Evolutionary conservation across 2,797 vertebrate genomes (phyloP).

Genomic region (Nothura maculosa): DNA sequence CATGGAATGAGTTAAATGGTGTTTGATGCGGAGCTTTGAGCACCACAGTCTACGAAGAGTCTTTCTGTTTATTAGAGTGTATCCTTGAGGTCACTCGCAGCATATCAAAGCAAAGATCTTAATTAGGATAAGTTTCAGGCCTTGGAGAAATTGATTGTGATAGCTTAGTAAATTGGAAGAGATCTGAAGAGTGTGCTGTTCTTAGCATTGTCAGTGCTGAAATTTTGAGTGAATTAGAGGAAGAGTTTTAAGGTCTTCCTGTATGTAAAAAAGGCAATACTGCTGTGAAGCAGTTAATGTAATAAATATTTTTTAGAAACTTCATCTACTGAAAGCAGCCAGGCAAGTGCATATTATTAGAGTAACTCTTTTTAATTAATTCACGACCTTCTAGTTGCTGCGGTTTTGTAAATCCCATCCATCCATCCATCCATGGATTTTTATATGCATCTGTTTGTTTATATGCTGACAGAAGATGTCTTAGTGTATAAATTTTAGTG

Average conservation of each 20-base stretch:
- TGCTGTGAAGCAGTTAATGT: constrained; percentile 46
- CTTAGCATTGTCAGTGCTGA: constrained; percentile 71
- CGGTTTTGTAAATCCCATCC: constrained; percentile 57
- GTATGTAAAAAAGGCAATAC: constrained; percentile 61
- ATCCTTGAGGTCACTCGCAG: constrained; percentile 44
- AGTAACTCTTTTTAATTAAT: constrained; percentile 68
- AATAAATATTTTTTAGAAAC: constrained; percentile 64
- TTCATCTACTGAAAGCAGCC: constrained; percentile 73
- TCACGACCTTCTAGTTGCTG: constrained; percentile 43
- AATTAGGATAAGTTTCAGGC: constrained; percentile 84
- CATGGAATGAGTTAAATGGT: not conserved
- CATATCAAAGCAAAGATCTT: constrained; percentile 77
- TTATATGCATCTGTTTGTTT: not conserved
- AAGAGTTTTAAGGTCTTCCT: constrained; percentile 72
- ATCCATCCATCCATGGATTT: not conserved
- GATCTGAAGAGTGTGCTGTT: constrained; percentile 67
- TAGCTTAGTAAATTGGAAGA: constrained; percentile 75
- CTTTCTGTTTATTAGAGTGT: constrained; percentile 47
- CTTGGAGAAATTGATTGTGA: constrained; percentile 80
- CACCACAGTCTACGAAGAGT: not conserved
- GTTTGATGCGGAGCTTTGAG: not conserved
- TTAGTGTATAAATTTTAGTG: not conserved
- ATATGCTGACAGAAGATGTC: not conserved
- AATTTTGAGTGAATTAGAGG: constrained; percentile 61
- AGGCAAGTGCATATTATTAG: constrained; percentile 62